Base-by-base conservation (phyloP, 2,797 vertebrate species). In the Acrocephalus scirpaceus region DNA sequence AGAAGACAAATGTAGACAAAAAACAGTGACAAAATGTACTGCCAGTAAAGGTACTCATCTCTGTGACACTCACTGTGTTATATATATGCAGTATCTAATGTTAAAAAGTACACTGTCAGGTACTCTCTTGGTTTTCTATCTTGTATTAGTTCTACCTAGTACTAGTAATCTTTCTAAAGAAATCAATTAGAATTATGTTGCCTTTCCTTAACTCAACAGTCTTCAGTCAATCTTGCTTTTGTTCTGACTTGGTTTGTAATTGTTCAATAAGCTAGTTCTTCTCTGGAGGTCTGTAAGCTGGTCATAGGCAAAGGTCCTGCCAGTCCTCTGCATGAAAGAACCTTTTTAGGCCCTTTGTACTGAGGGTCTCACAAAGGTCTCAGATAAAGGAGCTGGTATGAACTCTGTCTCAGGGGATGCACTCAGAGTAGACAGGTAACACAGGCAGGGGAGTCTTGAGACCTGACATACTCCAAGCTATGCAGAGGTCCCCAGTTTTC, bases 1-100 rank as follows among this genome's bases (percentile, higher is more conserved):
- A 78, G 79, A 88, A 29, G 42, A 94, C 44, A 92, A 91, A 86
- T 17, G 51, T 62, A 91, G 65, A 80, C 45, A 69, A 91, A 93
- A 89, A 79, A 2, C 17, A 76, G 45, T 77, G 75, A 86, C 62
- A 94, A 88, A 86, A 80, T 64, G 17, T 74, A 73, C 90, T 86
- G 66, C 66, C 80, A 84, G 74, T 77, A 90, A 57, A 56, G 36
- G 32, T 76, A 53, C 51, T 76, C 34, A 34, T 47, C 54, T 69
- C 32, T 70, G 20, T 62, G 69, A 78, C 61, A 71, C 48, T 42
- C 14, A 32, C 48, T 47, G 34, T 10, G 3, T 75, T 92, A 42
- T 20, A 51, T 40, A 21, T 36, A 65, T 47, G 36, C 58, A 61
- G 11, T 61, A 45, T 65, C 36, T 76, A 48, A 70, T 56, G 38